Percentiles rank a stretch among this genome's conserved stretches.
Evolutionary conservation across 2,888 invertebrate species (phyloP).

Genomic region (Sialis fuliginosa): DNA sequence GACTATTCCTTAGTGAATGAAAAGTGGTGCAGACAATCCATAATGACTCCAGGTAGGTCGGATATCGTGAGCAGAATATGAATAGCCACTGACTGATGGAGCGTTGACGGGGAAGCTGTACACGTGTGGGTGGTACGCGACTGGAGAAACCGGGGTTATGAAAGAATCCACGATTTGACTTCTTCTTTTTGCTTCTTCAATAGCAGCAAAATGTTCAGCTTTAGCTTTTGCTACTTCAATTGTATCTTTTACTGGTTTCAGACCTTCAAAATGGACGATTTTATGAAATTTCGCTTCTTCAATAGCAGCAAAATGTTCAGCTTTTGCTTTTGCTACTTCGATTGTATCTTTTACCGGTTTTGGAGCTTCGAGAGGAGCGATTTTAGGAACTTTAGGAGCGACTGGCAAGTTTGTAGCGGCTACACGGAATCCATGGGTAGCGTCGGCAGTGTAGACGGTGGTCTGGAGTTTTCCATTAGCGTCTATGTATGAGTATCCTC

Average conservation of each 20-base stretch:
- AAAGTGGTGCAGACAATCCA: too few species aligned
- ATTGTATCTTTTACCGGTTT: conserved; percentile 25
- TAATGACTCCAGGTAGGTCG: too few species aligned
- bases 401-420: conserved; percentile 39
- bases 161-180: conserved; percentile 5
- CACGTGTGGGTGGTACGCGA: not conserved
- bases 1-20: too few species aligned
- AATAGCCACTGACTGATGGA: too few species aligned
- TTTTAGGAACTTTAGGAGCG: conserved; percentile 18
- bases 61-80: too few species aligned
- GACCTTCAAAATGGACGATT: too few species aligned
- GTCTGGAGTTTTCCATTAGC: conserved; percentile 37
- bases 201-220: conserved; percentile 22
- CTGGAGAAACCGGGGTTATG: conserved; percentile 1
- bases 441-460: conserved; percentile 37
- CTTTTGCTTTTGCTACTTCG: conserved; percentile 27
- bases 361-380: conserved; percentile 14
- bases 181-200: conserved; percentile 20
- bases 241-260: conserved; percentile 23
- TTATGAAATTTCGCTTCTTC: conserved; percentile 17
- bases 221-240: conserved; percentile 28
- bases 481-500: conserved; percentile 42
- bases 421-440: conserved; percentile 37
- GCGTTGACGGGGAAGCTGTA: too few species aligned
- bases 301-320: conserved; percentile 22